A percentile compares a stretch with the other conserved stretches of the same genome.
These are phyloP conservation scores for Stichopus horrens DNA, from an alignment of 53 echinoderm and acorn worm genomes.

Conservation along the genomic window DNA sequence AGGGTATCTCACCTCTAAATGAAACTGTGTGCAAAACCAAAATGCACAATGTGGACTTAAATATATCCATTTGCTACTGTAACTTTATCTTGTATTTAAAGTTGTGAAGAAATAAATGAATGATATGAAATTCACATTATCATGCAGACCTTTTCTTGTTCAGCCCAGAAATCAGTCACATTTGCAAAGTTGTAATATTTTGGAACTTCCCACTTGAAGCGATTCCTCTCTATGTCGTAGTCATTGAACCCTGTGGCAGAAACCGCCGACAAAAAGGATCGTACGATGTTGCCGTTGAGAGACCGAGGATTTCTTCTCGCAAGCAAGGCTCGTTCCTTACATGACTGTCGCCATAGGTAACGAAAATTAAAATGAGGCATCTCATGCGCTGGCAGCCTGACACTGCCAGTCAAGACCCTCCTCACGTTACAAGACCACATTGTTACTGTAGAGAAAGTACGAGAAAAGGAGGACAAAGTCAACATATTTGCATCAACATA, in stretches of 20 bases:
- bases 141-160: slow-evolving; percentile 70
- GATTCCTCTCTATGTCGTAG: slow-evolving; percentile 76
- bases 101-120: too few species aligned
- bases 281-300: not conserved
- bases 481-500: too few species aligned
- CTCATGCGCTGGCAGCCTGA: not conserved
- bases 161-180: slow-evolving; percentile 89
- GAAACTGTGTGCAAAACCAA: too few species aligned
- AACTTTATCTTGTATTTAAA: too few species aligned
- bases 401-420: not conserved
- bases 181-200: slow-evolving; percentile 95
- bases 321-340: not conserved
- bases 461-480: too few species aligned
- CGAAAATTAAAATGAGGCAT: too few species aligned
- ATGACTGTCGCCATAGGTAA: not conserved
- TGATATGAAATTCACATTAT: too few species aligned
- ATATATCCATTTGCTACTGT: too few species aligned
- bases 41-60: too few species aligned
- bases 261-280: slow-evolving; percentile 76
- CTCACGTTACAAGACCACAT: not conserved
- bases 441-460: not conserved
- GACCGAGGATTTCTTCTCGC: not conserved
- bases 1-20: too few species aligned
- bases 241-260: slow-evolving; percentile 95
- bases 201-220: slow-evolving; percentile 81